phyloP scores from a whole-genome alignment of 1,140 invertebrate species.

The Artemia franciscana region DNA sequence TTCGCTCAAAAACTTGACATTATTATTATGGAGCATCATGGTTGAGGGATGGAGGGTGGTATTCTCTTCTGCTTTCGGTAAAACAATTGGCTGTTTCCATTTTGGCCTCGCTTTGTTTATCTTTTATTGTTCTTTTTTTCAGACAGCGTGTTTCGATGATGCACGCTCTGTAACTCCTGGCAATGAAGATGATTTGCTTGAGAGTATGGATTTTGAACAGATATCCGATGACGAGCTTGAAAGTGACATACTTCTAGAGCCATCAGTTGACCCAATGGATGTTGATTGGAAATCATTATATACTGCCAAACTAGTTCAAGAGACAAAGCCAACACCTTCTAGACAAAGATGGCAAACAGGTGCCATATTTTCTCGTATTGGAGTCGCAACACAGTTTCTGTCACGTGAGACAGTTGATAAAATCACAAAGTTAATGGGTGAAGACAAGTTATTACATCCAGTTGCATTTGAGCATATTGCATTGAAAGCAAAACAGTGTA shows the following conservation, averaged over 20 bases:
- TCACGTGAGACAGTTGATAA: neutral
- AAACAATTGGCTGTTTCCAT: too few relatives aligned
- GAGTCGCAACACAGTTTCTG: neutral
- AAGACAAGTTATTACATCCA: neutral
- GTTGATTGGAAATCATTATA: neutral
- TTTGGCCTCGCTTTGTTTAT: too few relatives aligned
- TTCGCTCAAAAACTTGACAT: too few relatives aligned
- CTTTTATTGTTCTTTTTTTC: too few relatives aligned
- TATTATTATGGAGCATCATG: too few relatives aligned
- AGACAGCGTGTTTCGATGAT: too few relatives aligned
- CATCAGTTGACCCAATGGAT: neutral
- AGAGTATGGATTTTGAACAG: conserved; percentile 61
- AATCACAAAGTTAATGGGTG: neutral
- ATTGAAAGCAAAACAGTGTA: neutral
- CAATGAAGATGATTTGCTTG: conserved; percentile 39
- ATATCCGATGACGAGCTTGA: conserved; percentile 67
- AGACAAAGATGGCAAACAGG: neutral
- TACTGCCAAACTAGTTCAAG: neutral
- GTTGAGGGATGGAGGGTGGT: too few relatives aligned
- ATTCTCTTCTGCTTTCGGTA: too few relatives aligned
- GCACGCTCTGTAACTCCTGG: too few relatives aligned
- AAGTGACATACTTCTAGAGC: conserved; percentile 28
- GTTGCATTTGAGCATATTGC: neutral
- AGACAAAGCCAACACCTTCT: neutral
- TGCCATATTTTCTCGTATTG: neutral